A percentile compares a stretch with the other conserved stretches of the same genome.
These are phyloP conservation scores for Bergia sp. DNA, from an alignment of 92 coral and sea anemone species.

Conservation along the genomic window DNA sequence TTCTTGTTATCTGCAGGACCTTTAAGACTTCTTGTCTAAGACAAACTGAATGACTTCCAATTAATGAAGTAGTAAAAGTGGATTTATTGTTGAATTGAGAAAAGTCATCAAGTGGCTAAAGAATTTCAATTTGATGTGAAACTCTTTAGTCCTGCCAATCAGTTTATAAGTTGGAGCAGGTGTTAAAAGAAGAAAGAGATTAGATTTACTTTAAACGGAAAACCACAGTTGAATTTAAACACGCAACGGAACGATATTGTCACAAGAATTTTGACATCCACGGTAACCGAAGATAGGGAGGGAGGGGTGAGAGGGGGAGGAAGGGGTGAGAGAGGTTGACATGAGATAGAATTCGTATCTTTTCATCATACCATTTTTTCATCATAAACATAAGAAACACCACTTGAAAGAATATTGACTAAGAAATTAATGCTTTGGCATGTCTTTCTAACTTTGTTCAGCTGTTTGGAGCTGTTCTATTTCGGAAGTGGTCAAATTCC, in stretches of 20 bases:
- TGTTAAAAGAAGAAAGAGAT: background rate
- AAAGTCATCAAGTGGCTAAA: slow-evolving; percentile 5
- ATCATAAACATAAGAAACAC: too few relatives aligned
- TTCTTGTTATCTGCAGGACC: background rate
- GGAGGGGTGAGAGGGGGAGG: background rate
- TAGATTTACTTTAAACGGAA: background rate
- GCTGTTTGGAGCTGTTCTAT: too few relatives aligned
- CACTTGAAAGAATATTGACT: too few relatives aligned
- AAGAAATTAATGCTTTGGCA: too few relatives aligned
- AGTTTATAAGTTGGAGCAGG: background rate
- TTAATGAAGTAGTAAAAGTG: background rate
- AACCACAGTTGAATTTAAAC: slow-evolving; percentile 4
- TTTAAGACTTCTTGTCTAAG: background rate
- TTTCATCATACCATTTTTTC: too few relatives aligned
- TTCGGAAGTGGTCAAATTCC: too few relatives aligned
- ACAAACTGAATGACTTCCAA: background rate
- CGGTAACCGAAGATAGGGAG: too few relatives aligned
- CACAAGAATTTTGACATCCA: background rate
- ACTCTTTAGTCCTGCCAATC: background rate
- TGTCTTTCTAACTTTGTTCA: too few relatives aligned
- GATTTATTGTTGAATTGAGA: background rate
- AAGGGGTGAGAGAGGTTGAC: too few relatives aligned
- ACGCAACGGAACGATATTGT: background rate
- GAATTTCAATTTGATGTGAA: background rate
- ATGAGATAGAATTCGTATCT: too few relatives aligned